These are phyloP conservation scores for Cryptocheilus praepositus DNA, from an alignment of 2,888 invertebrate genomes.

Conservation along the genomic window DNA sequence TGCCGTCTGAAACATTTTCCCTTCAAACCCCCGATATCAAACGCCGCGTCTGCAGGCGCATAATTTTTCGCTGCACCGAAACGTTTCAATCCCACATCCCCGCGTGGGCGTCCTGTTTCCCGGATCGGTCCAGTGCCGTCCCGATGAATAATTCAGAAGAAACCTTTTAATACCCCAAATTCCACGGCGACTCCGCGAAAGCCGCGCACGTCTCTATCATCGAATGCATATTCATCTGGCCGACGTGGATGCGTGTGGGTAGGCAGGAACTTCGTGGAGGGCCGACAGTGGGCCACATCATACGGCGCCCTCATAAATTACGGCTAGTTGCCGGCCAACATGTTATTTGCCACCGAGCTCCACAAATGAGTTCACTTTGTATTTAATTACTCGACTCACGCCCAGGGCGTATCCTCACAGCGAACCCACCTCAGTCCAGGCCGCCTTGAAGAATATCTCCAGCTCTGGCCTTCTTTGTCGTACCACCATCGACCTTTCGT, in stretches of 20 bases:
- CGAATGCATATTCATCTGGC: constrained; percentile 43
- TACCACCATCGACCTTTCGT: too few relatives aligned
- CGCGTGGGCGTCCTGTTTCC: too few relatives aligned
- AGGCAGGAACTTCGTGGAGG: constrained; percentile 46
- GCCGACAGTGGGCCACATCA: constrained; percentile 38
- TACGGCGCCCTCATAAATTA: constrained; percentile 67
- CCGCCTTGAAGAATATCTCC: constrained; percentile 34
- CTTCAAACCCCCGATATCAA: too few relatives aligned
- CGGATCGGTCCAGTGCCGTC: too few relatives aligned
- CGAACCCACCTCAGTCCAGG: constrained; percentile 43
- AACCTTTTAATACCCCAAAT: constrained; percentile 28
- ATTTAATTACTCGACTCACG: constrained; percentile 73
- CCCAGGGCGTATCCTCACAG: constrained; percentile 67
- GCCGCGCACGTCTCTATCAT: constrained; percentile 44
- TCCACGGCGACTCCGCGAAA: constrained; percentile 35
- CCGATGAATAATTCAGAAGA: too few relatives aligned
- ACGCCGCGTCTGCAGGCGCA: too few relatives aligned
- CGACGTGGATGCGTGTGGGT: background rate
- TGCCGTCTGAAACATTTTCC: too few relatives aligned
- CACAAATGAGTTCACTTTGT: constrained; percentile 73
- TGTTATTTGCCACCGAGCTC: constrained; percentile 72
- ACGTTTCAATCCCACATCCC: too few relatives aligned
- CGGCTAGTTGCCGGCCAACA: constrained; percentile 65
- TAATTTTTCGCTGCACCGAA: too few relatives aligned
- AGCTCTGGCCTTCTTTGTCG: constrained; percentile 21